These are phyloP conservation scores for Amiota mariae DNA, from an alignment of 2,888 invertebrate species.

Conservation along the genomic window DNA sequence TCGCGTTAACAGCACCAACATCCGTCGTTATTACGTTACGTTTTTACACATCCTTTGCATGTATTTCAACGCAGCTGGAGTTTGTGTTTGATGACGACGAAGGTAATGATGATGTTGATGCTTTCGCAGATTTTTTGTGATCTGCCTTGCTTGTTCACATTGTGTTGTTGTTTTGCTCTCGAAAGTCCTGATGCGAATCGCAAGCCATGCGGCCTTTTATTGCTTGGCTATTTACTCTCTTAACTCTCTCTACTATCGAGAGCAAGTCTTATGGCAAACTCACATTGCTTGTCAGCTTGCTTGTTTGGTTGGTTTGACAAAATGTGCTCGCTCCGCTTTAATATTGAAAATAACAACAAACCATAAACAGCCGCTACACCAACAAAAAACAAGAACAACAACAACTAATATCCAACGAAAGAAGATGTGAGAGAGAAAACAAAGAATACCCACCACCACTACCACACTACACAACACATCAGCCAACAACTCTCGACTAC, in stretches of 20 bases:
- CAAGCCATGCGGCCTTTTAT: conserved; percentile 1
- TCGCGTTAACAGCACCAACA: conserved; percentile 14
- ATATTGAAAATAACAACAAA: conserved; percentile 12
- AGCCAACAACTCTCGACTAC: background rate
- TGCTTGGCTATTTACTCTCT: conserved; percentile 1
- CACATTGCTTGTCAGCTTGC: background rate
- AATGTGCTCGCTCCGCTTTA: conserved; percentile 2
- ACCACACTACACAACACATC: background rate
- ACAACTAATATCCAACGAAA: background rate
- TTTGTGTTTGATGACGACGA: background rate
- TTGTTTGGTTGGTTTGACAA: too few species aligned
- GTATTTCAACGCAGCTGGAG: conserved; percentile 21
- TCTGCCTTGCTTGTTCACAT: background rate
- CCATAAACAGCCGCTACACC: conserved; percentile 20
- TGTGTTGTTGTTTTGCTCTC: conserved; percentile 11
- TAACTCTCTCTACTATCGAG: background rate
- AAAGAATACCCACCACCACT: background rate
- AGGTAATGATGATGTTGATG: too few species aligned
- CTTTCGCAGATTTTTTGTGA: too few species aligned
- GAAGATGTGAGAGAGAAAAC: too few species aligned
- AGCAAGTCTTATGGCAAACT: background rate
- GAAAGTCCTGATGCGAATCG: conserved; percentile 10
- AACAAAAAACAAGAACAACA: too few species aligned
- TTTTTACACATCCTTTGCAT: conserved; percentile 4
- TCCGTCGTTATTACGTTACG: background rate